Evolutionary conservation across 1,140 invertebrate genomes (phyloP).

Genomic region (Propsilocerus akamusi): DNA sequence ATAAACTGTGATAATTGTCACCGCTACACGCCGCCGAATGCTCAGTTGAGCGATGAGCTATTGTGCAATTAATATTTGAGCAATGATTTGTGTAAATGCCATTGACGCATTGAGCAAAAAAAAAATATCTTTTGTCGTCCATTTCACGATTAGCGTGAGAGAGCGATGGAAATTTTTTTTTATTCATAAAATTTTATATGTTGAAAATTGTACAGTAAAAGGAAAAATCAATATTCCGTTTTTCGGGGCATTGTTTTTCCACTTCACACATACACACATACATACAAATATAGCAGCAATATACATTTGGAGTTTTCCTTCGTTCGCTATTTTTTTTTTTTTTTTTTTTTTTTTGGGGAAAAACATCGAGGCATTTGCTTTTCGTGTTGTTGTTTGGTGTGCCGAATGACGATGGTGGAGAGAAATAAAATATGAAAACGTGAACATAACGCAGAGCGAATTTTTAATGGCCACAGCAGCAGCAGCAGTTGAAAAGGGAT

Average conservation of each 20-base stretch:
- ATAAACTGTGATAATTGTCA: background rate
- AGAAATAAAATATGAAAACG: background rate
- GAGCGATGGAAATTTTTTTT: background rate
- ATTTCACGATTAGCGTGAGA: background rate
- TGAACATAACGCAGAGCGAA: conserved; percentile 2
- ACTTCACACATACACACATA: background rate
- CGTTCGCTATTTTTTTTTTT: background rate
- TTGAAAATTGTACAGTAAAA: background rate
- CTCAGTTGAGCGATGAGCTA: background rate
- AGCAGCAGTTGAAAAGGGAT: background rate
- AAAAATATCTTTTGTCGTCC: background rate
- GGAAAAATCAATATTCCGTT: conserved; percentile 3
- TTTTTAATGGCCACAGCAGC: background rate
- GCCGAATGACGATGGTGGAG: background rate
- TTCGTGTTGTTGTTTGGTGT: background rate
- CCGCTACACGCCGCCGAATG: background rate
- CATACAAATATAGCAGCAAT: background rate
- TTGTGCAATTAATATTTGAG: background rate
- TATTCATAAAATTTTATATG: conserved; percentile 4
- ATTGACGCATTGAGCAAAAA: background rate
- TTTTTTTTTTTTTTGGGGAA: background rate
- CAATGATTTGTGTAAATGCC: background rate
- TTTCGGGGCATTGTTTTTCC: conserved; percentile 3
- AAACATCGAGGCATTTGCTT: background rate
- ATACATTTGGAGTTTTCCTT: background rate